Evolutionary conservation across 2,888 invertebrate genomes (phyloP), one percentile per base, ranked within the genome.

Genomic region (Hofmannophila pseudospretella): DNA sequence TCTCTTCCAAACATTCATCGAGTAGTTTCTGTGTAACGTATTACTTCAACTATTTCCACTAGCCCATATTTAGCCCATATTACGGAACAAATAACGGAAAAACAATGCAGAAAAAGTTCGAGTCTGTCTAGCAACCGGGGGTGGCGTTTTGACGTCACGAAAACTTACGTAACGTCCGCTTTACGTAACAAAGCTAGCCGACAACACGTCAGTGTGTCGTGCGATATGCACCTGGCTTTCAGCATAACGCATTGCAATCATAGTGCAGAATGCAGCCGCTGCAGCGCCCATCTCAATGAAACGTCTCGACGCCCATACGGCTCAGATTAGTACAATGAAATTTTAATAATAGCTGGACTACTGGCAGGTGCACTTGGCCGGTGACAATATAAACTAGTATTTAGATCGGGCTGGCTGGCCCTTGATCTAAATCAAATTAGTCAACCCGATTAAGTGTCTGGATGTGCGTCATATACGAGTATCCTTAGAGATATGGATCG

Each of bases 341-440:
- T 55, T 58, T 52, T 63, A 82, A 82, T 75, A 80, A 82, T 82
- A 79, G 74, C 61, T 52, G 57, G 57, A 51, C 59, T 52, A 64
- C 76, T 81, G 82, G 75, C 82, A 81, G 60, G 64, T 60, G 63
- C 54, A 68, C 59, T 81, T 84, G 82, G 81, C 84, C 69, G 59
- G 66, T 69, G 65, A 74, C 72, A 60, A 62, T 72, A 66, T 70
- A 66, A 76, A 72, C 72, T 62, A 58, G 60, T 58, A 63, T 61
- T 49, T 55, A 49, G 57, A 57, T 72, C 66, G 54, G 58, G 55
- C 56, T 53, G 58, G 58, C 61, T 47, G 54, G 73, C 77, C 82
- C 82, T 82, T 82, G 84, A 81, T 71, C 84, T 69, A 67, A 67
- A 68, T 78, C 55, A 56, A 58, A 59, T 54, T 54, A 42, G 32